Conservation (phyloP, 2,888 invertebrate genomes). For the Pollenia labialis region DNA sequence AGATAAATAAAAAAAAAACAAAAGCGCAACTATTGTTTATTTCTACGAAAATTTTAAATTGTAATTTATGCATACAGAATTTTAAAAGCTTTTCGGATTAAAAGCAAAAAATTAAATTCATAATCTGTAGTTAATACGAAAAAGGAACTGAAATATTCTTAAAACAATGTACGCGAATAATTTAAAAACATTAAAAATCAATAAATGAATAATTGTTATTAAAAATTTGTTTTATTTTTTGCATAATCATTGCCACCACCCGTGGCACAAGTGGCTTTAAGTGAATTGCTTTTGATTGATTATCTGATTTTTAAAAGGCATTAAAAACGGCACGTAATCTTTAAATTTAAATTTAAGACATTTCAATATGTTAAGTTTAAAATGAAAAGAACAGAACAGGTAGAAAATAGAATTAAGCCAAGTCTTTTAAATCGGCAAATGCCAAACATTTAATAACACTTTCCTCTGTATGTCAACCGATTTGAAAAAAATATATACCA, state of each 20-base stretch:
- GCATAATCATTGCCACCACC: conserved; percentile 20
- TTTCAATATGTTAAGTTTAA: no score
- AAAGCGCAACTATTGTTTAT: background rate
- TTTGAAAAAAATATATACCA: no score
- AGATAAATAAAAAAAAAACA: background rate
- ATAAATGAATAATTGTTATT: conserved; percentile 3
- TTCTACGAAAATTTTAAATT: background rate
- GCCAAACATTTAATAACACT: no score
- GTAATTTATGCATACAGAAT: background rate
- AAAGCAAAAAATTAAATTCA: background rate
- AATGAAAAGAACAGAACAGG: no score
- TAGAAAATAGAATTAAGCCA: no score
- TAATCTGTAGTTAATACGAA: background rate
- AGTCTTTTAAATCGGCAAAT: no score
- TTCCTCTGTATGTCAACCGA: no score
- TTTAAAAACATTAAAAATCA: background rate
- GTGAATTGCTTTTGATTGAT: background rate
- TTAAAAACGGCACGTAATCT: background rate
- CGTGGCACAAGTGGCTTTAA: conserved; percentile 1
- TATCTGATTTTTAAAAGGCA: background rate
- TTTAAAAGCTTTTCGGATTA: background rate
- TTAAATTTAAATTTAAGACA: no score
- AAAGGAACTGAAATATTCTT: background rate
- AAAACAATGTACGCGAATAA: background rate
- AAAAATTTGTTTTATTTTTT: background rate